Conservation (phyloP, 2,888 invertebrate genomes). For the Clostera curtula region DNA sequence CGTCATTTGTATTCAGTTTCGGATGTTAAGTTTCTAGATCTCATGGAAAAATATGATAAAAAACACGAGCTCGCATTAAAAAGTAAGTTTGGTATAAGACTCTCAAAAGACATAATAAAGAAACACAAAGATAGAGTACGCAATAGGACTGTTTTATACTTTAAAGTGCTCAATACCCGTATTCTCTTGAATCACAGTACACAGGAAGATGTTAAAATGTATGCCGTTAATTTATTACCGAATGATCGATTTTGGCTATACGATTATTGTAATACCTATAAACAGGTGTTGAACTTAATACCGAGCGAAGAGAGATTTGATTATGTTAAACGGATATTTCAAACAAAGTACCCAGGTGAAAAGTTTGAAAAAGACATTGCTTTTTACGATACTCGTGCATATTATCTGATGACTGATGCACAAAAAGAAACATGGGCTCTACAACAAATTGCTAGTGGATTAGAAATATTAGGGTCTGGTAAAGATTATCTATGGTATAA, state of each 20-base stretch:
- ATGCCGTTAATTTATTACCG: constrained; percentile 28
- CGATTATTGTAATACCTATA: constrained; percentile 24
- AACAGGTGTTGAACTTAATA: constrained; percentile 32
- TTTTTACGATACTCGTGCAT: constrained; percentile 29
- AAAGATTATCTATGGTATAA: constrained; percentile 38
- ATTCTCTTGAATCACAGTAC: constrained; percentile 25
- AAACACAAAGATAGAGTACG: constrained; percentile 39
- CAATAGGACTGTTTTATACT: constrained; percentile 29
- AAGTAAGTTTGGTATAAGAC: constrained; percentile 24
- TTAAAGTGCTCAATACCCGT: constrained; percentile 25
- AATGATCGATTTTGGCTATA: constrained; percentile 29
- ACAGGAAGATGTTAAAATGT: constrained; percentile 33
- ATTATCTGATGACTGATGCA: constrained; percentile 29
- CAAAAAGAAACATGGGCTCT: constrained; percentile 42
- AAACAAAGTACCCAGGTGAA: constrained; percentile 28
- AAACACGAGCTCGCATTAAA: neutral
- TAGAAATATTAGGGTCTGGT: constrained; percentile 8
- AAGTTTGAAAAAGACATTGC: constrained; percentile 31
- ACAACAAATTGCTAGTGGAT: constrained; percentile 13
- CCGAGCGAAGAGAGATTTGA: constrained; percentile 27
- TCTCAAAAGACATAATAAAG: constrained; percentile 32
- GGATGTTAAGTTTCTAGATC: constrained; percentile 31
- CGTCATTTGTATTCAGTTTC: constrained; percentile 24
- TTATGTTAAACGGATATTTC: constrained; percentile 34
- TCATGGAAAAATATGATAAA: constrained; percentile 30